Conservation (phyloP, 1,140 invertebrate genomes). For the Anastatus disparis region DNA sequence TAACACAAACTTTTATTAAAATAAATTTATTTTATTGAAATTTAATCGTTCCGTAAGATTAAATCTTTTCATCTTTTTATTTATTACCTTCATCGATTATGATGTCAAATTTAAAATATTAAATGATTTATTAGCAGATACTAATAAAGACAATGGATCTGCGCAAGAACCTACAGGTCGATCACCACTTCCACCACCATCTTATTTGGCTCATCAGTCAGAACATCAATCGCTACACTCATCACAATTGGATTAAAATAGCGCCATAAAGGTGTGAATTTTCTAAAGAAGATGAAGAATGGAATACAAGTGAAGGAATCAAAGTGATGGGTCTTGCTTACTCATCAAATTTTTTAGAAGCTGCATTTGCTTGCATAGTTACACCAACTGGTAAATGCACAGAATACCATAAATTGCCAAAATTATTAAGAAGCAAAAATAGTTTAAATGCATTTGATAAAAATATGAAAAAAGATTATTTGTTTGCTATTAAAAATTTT, state of each 20-base stretch:
- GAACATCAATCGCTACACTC: too few species aligned
- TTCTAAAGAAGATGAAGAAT: conserved; percentile 86
- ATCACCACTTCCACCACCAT: too few species aligned
- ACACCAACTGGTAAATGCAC: conserved; percentile 90
- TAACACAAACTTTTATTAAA: too few species aligned
- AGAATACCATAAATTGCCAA: conserved; percentile 88
- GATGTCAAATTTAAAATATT: too few species aligned
- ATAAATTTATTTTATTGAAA: too few species aligned
- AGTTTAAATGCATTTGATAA: conserved; percentile 79
- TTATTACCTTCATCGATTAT: too few species aligned
- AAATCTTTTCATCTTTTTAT: too few species aligned
- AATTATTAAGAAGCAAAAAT: conserved; percentile 85
- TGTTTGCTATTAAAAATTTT: conserved; percentile 85
- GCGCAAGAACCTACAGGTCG: too few species aligned
- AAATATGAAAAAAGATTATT: conserved; percentile 81
- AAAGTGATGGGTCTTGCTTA: conserved; percentile 90
- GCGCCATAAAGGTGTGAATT: conserved; percentile 86
- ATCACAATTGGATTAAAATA: conserved; percentile 90
- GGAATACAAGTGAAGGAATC: conserved; percentile 87
- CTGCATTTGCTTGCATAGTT: conserved; percentile 89
- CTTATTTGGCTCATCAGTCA: too few species aligned
- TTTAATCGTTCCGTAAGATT: too few species aligned
- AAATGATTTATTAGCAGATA: too few species aligned
- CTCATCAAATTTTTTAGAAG: conserved; percentile 84
- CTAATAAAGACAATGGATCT: too few species aligned